Conservation (phyloP, 2,888 invertebrate species). For the Nebria salina region DNA sequence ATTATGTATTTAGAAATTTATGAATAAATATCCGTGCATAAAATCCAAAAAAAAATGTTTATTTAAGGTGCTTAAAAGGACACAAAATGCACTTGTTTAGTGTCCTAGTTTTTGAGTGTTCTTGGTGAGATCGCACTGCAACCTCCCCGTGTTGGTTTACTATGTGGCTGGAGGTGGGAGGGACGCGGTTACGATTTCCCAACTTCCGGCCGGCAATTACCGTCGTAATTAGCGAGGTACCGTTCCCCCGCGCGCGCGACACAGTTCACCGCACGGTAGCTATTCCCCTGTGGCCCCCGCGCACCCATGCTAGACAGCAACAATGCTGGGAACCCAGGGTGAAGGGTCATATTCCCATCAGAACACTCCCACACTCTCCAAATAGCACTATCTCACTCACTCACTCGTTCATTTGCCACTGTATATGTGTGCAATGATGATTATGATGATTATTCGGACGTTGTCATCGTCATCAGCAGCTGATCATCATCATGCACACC, state of each 20-base stretch:
- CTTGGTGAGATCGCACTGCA: background rate
- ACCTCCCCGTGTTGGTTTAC: background rate
- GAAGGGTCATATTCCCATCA: slow-evolving; percentile 45
- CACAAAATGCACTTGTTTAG: no score
- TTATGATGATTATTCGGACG: background rate
- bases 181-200: slow-evolving; percentile 30
- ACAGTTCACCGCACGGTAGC: background rate
- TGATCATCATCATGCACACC: background rate
- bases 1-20: background rate
- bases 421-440: background rate
- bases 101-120: no score
- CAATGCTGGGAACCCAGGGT: slow-evolving; percentile 43
- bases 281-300: background rate
- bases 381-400: background rate
- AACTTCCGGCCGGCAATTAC: slow-evolving; percentile 45
- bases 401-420: background rate
- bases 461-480: background rate
- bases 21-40: background rate
- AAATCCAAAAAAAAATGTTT: background rate
- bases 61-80: no score
- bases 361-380: slow-evolving; percentile 41
- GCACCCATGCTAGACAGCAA: background rate
- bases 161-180: background rate
- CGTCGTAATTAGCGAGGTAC: slow-evolving; percentile 37
- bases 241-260: background rate